A percentile compares a stretch with the other conserved stretches of the same genome.
phyloP scores from a whole-genome alignment of 2,888 invertebrate genomes.

The Fissipunctia ypsillon region DNA sequence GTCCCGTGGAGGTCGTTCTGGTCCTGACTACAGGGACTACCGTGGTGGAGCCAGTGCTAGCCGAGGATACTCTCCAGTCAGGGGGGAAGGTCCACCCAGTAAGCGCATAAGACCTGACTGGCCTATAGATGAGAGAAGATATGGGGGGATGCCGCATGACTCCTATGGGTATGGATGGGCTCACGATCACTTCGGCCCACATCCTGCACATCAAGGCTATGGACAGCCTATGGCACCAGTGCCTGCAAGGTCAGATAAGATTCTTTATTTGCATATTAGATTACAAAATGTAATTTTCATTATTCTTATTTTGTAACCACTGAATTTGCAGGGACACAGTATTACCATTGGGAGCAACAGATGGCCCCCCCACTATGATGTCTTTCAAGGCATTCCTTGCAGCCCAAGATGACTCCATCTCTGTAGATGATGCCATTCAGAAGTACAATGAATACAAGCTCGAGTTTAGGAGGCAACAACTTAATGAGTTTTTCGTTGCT shows the following conservation, averaged over 20 bases:
- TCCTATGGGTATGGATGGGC: slow-evolving; percentile 90
- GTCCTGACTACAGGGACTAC: slow-evolving; percentile 95
- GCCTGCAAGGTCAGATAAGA: slow-evolving; percentile 82
- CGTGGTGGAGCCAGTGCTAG: slow-evolving; percentile 92
- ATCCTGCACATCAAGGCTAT: slow-evolving; percentile 91
- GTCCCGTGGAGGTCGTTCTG: slow-evolving; percentile 92
- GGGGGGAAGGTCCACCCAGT: slow-evolving; percentile 94
- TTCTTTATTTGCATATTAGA: background rate
- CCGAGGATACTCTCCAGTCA: slow-evolving; percentile 94
- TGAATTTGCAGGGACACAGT: slow-evolving; percentile 87
- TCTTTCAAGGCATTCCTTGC: slow-evolving; percentile 98
- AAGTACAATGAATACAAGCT: slow-evolving; percentile 99
- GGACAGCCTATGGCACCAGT: slow-evolving; percentile 90
- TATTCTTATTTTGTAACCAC: slow-evolving; percentile 9
- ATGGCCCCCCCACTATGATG: slow-evolving; percentile 98
- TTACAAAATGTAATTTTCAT: background rate
- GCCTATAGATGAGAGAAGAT: slow-evolving; percentile 90
- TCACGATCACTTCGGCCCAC: slow-evolving; percentile 90
- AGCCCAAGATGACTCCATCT: slow-evolving; percentile 99
- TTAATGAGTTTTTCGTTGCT: slow-evolving; percentile 99
- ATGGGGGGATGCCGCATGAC: slow-evolving; percentile 89
- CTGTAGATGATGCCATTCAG: slow-evolving; percentile 98
- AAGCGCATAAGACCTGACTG: slow-evolving; percentile 94
- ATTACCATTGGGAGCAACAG: slow-evolving; percentile 84
- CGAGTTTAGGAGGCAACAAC: slow-evolving; percentile 98